phyloP scores from a whole-genome alignment of 2,113 vertebrate species.

The Carassius carassius region DNA sequence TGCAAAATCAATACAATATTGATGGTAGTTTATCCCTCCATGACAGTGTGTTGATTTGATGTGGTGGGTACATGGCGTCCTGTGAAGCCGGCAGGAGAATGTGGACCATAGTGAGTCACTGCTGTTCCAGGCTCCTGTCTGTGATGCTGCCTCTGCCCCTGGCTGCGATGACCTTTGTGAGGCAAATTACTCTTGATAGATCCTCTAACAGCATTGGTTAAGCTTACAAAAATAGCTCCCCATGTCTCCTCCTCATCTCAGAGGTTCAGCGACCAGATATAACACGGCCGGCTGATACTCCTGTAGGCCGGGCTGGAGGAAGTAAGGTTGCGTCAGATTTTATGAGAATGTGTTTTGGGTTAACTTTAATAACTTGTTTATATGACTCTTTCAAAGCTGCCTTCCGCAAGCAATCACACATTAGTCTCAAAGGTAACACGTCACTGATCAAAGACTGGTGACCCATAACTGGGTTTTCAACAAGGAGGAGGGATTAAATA shows the following conservation, averaged over 20 bases:
- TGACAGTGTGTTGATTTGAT: slow-evolving; percentile 26
- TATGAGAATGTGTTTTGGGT: slow-evolving; percentile 6
- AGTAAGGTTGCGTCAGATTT: background rate
- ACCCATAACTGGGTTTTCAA: background rate
- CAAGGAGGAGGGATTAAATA: background rate
- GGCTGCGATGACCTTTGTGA: slow-evolving; percentile 42
- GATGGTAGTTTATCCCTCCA: background rate
- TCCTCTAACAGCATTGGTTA: slow-evolving; percentile 31
- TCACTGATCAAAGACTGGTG: slow-evolving; percentile 17
- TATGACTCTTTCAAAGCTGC: no score
- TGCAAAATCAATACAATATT: slow-evolving; percentile 22
- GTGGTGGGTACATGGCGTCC: slow-evolving; percentile 31
- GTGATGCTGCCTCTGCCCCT: slow-evolving; percentile 41
- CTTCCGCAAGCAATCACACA: no score
- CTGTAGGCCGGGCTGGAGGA: background rate
- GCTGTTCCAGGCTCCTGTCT: slow-evolving; percentile 24
- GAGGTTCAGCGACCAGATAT: slow-evolving; percentile 17
- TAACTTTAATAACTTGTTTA: background rate
- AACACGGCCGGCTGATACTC: background rate
- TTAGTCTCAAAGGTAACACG: background rate
- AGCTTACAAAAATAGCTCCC: slow-evolving; percentile 38
- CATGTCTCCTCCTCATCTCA: background rate
- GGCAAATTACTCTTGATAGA: slow-evolving; percentile 49
- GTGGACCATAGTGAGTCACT: slow-evolving; percentile 41
- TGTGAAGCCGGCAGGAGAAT: slow-evolving; percentile 30